Percentiles rank a stretch among this genome's conserved stretches.
These are phyloP conservation scores for Cirrhinus molitorella DNA, from an alignment of 2,797 vertebrate genomes.

Conservation along the genomic window DNA sequence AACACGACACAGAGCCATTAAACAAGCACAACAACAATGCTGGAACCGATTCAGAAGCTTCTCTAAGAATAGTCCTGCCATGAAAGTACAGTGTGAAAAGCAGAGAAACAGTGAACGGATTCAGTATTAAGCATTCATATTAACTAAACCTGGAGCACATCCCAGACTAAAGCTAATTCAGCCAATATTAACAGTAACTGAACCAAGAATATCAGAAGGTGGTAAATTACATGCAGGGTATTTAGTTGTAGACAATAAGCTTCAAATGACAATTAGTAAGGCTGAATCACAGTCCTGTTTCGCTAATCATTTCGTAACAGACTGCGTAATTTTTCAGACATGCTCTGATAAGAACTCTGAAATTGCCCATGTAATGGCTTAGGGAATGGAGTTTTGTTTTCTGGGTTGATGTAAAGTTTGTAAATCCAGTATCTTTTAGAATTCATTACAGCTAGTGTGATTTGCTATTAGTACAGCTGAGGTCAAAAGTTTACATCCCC, in stretches of 20 bases:
- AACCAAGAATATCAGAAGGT: conserved; percentile 2
- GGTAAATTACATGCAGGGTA: background rate
- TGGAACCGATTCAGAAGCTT: background rate
- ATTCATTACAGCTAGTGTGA: background rate
- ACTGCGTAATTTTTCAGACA: conserved; percentile 1
- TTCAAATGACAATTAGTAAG: conserved; percentile 5
- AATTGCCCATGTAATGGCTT: background rate
- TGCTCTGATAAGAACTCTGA: background rate
- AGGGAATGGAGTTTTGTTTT: background rate
- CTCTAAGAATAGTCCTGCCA: conserved; percentile 39
- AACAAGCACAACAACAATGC: conserved; percentile 51
- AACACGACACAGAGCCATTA: conserved; percentile 57
- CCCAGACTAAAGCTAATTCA: background rate
- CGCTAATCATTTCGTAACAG: conserved; percentile 5
- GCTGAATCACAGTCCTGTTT: conserved; percentile 24
- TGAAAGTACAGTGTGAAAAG: conserved; percentile 13
- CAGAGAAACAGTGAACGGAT: conserved; percentile 10
- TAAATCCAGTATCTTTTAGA: background rate
- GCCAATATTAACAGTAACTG: conserved; percentile 31
- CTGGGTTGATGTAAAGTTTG: background rate
- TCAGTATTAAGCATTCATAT: conserved; percentile 15
- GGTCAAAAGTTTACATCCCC: too few relatives aligned
- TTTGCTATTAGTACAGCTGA: too few relatives aligned
- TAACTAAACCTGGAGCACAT: conserved; percentile 3
- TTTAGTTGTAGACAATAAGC: background rate